Percentiles rank a stretch among this genome's conserved stretches.
Evolutionary conservation across 2,113 vertebrate genomes (phyloP).

Genomic region (Rhegmatorhina hoffmannsi): DNA sequence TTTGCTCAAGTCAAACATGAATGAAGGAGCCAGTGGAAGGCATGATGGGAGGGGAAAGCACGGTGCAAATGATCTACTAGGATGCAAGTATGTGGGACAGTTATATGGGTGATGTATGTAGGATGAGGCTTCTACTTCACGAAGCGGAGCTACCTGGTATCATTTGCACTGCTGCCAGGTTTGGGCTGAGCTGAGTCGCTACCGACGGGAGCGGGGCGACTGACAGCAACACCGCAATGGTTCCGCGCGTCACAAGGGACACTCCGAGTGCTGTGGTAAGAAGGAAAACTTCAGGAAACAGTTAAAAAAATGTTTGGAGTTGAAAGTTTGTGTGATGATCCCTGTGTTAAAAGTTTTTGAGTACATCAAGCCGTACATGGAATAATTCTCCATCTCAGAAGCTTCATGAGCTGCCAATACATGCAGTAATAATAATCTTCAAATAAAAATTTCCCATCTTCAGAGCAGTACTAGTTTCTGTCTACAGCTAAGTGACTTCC

Average conservation of each 20-base stretch:
- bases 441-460: not conserved
- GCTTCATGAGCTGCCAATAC: not conserved
- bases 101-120: constrained; percentile 14
- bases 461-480: not conserved
- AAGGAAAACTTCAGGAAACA: constrained; percentile 83
- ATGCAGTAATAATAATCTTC: not conserved
- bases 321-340: not conserved
- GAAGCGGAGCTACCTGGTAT: constrained; percentile 88
- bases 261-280: constrained; percentile 88
- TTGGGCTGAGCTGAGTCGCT: constrained; percentile 85
- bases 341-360: not conserved
- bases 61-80: not conserved
- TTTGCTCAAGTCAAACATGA: not conserved
- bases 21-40: constrained; percentile 14
- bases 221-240: constrained; percentile 82
- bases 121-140: constrained; percentile 1
- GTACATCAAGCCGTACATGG: not conserved
- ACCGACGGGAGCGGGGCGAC: constrained; percentile 80
- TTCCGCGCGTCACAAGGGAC: constrained; percentile 89
- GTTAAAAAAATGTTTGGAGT: not conserved
- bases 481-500: not conserved
- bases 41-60: not conserved
- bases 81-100: not conserved
- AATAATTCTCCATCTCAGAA: not conserved
- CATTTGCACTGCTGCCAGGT: constrained; percentile 86